These are phyloP conservation scores for Brachionus asplanchnoidis DNA, from an alignment of 1,140 invertebrate genomes.

Conservation along the genomic window DNA sequence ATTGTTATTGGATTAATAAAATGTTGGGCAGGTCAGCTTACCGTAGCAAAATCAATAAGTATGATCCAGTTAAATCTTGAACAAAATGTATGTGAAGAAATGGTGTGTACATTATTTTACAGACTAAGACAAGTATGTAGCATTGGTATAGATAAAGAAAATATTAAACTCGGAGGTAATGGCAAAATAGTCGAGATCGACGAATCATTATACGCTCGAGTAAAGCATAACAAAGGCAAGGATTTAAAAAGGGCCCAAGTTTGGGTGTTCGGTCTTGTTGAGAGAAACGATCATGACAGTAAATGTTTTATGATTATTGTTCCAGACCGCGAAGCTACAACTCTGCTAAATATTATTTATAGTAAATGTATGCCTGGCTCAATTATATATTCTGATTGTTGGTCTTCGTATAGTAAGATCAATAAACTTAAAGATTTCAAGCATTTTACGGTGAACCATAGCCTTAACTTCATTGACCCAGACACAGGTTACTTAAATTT, in stretches of 20 bases:
- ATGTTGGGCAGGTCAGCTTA: neutral
- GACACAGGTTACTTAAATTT: no score
- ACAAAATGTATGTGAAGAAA: neutral
- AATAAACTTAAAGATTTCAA: neutral
- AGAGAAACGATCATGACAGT: neutral
- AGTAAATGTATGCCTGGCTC: neutral
- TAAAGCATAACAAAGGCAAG: no score
- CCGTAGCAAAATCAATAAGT: neutral
- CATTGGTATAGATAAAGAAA: neutral
- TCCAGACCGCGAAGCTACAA: neutral
- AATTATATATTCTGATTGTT: neutral
- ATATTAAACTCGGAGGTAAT: neutral
- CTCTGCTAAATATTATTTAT: neutral
- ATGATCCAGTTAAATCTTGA: neutral
- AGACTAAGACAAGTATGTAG: neutral
- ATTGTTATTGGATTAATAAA: no score
- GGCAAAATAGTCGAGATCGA: no score
- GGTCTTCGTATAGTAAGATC: neutral
- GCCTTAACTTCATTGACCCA: neutral
- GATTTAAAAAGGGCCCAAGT: neutral
- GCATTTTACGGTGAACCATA: neutral
- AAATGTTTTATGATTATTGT: neutral
- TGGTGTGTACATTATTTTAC: neutral
- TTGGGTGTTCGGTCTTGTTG: neutral
- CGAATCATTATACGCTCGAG: no score